phyloP scores from a whole-genome alignment of 1,140 invertebrate species.

The Macrobrachium nipponense region DNA sequence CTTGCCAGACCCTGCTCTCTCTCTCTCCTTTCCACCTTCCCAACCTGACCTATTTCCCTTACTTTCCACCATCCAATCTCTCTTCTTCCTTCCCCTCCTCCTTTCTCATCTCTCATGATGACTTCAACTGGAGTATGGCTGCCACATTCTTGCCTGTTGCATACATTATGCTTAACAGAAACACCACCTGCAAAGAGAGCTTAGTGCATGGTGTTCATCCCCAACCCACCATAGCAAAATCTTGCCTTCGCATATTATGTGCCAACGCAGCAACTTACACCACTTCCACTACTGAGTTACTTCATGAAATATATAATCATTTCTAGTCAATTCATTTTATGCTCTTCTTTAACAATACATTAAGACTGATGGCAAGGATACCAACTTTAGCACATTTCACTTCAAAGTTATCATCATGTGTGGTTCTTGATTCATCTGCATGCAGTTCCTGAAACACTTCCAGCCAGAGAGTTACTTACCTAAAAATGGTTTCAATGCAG shows the following conservation, averaged over 20 bases:
- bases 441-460: slow-evolving; percentile 50
- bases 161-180: no score
- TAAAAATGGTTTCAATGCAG: slow-evolving; percentile 18
- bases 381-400: slow-evolving; percentile 40
- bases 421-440: slow-evolving; percentile 47
- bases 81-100: slow-evolving; percentile 21
- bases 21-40: slow-evolving; percentile 39
- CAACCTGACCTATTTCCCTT: slow-evolving; percentile 48
- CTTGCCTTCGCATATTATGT: slow-evolving; percentile 34
- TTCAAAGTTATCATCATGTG: slow-evolving; percentile 25
- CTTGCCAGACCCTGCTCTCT: background rate
- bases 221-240: slow-evolving; percentile 44
- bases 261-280: slow-evolving; percentile 40
- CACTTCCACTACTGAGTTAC: slow-evolving; percentile 37
- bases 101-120: slow-evolving; percentile 1
- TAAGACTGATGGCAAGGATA: no score
- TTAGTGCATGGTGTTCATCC: slow-evolving; percentile 54
- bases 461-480: slow-evolving; percentile 24
- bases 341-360: background rate
- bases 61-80: slow-evolving; percentile 33
- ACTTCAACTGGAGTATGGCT: background rate
- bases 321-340: background rate
- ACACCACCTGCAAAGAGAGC: slow-evolving; percentile 53
- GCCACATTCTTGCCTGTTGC: no score
- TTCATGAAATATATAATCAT: slow-evolving; percentile 6